Evolutionary conservation across 2,113 vertebrate genomes (phyloP).

Genomic region (Ranitomeya imitator): DNA sequence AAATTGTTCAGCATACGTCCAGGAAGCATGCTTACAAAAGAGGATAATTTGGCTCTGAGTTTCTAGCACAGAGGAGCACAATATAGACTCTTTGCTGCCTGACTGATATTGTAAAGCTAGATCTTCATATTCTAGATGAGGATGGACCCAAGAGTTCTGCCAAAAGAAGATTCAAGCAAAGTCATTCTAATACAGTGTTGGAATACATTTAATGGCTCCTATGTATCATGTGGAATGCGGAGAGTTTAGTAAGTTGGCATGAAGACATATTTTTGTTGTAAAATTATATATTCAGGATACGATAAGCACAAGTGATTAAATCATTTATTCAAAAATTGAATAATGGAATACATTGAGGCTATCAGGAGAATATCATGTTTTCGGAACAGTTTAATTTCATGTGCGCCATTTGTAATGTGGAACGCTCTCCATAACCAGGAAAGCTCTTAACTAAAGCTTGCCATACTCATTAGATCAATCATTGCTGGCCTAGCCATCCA

Average conservation of each 20-base stretch:
- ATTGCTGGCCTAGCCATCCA: too few relatives aligned
- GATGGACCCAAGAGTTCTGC: slow-evolving; percentile 25
- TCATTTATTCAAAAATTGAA: not conserved
- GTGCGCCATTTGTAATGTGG: not conserved
- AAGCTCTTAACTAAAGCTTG: too few relatives aligned
- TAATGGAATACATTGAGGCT: not conserved
- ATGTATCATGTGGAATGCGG: not conserved
- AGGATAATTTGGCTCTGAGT: slow-evolving; percentile 51
- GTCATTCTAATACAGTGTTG: not conserved
- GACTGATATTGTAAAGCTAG: slow-evolving; percentile 33
- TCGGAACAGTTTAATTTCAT: not conserved
- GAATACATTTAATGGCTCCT: not conserved
- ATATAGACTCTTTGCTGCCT: slow-evolving; percentile 42
- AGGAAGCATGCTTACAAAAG: slow-evolving; percentile 47
- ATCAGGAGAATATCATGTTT: not conserved
- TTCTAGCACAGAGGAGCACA: slow-evolving; percentile 46
- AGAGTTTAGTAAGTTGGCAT: not conserved
- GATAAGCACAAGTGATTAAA: not conserved
- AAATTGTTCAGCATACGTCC: slow-evolving; percentile 52
- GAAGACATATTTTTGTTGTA: not conserved
- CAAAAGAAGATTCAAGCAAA: slow-evolving; percentile 21
- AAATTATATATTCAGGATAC: not conserved
- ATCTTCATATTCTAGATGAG: not conserved
- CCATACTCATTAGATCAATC: too few relatives aligned
- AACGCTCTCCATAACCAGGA: too few relatives aligned